Evolutionary conservation across 30 jellyfish, hydroid and myxozoan genomes (phyloP).

Genomic region (Cassiopea andromeda): DNA sequence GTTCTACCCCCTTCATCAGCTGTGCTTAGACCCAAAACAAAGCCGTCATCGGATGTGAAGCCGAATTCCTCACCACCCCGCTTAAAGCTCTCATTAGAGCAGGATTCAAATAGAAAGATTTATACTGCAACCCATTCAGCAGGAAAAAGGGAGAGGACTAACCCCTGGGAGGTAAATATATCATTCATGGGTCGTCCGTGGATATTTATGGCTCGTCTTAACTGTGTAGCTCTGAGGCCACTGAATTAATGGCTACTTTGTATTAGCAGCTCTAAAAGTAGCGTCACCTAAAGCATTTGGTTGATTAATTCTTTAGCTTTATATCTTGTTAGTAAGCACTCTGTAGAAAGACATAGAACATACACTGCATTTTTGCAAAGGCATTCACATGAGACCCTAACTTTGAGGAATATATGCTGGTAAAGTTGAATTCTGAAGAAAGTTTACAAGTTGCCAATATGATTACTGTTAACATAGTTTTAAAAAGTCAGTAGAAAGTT

Average conservation of each 20-base stretch:
- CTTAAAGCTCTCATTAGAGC: background rate
- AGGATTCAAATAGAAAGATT: background rate
- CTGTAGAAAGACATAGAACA: too few relatives aligned
- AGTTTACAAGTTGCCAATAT: too few relatives aligned
- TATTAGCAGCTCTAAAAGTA: too few relatives aligned
- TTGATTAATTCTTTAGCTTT: too few relatives aligned
- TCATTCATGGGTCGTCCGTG: background rate
- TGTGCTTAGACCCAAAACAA: background rate
- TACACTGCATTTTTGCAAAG: too few relatives aligned
- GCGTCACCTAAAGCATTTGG: too few relatives aligned
- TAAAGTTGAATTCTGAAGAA: too few relatives aligned
- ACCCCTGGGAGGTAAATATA: background rate
- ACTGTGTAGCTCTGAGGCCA: background rate
- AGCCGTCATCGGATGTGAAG: background rate
- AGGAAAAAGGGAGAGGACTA: background rate
- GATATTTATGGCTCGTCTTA: background rate
- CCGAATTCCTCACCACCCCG: background rate
- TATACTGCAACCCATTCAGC: background rate
- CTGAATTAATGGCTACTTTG: background rate
- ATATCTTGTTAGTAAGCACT: too few relatives aligned
- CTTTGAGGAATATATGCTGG: too few relatives aligned
- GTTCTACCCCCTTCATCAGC: constrained; percentile 53
- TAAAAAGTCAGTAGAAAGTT: too few relatives aligned
- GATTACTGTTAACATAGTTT: too few relatives aligned
- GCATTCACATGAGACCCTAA: too few relatives aligned